Percentiles rank a stretch among this genome's conserved stretches.
These are phyloP conservation scores for Drosophila anceps DNA, from an alignment of 2,888 invertebrate genomes.

Conservation along the genomic window DNA sequence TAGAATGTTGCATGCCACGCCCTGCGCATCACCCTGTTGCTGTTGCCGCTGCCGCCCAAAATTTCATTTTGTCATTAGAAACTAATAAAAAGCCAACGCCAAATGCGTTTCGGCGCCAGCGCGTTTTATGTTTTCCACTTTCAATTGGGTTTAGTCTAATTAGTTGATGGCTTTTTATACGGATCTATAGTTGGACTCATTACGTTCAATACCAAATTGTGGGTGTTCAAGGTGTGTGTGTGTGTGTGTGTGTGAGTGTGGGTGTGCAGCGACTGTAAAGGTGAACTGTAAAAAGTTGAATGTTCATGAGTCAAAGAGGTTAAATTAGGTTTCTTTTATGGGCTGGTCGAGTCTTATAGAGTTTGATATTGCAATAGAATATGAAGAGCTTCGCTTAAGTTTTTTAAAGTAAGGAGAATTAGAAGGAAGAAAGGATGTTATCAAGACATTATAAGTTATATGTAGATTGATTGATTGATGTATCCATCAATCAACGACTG, in stretches of 20 bases:
- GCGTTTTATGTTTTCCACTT: constrained; percentile 5
- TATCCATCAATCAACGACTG: too few relatives aligned
- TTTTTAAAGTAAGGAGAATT: too few relatives aligned
- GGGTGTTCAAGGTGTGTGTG: neutral
- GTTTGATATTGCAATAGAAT: neutral
- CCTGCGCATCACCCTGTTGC: constrained; percentile 19
- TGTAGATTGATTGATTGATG: too few relatives aligned
- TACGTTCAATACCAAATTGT: neutral
- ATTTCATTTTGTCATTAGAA: constrained; percentile 77
- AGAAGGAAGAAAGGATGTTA: too few relatives aligned
- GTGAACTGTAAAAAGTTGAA: neutral
- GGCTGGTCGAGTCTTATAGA: neutral
- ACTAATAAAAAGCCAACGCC: constrained; percentile 61
- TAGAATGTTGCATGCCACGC: constrained; percentile 69
- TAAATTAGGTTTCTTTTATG: neutral
- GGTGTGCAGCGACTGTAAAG: neutral
- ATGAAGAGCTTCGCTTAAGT: too few relatives aligned
- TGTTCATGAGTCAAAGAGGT: neutral
- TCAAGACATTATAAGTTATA: too few relatives aligned
- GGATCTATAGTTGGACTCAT: neutral
- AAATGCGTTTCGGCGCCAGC: constrained; percentile 8
- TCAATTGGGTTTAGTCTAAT: constrained; percentile 22
- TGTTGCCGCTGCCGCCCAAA: constrained; percentile 33
- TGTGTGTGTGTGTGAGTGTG: neutral
- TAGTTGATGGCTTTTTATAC: constrained; percentile 16